Conservation (phyloP, 2,888 invertebrate genomes). For the Priocnemis perturbator region DNA sequence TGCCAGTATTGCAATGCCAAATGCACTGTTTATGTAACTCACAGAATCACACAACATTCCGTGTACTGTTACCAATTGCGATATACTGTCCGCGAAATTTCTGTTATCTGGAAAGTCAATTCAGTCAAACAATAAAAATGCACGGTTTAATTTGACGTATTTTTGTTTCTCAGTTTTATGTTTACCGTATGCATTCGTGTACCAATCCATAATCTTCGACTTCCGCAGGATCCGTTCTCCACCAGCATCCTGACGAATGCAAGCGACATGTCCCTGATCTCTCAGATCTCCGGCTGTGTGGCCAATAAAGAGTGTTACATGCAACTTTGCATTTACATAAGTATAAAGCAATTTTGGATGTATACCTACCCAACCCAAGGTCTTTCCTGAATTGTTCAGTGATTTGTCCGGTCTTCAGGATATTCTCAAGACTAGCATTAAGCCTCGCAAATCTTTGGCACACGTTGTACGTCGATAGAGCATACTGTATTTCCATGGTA, state of each 20-base stretch:
- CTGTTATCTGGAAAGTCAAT: conserved; percentile 44
- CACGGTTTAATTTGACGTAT: not conserved
- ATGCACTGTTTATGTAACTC: conserved; percentile 76
- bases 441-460: conserved; percentile 78
- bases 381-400: conserved; percentile 59
- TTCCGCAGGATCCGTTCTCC: conserved; percentile 24
- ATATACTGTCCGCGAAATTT: conserved; percentile 71
- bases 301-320: not conserved
- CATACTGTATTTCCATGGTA: conserved; percentile 79
- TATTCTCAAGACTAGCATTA: conserved; percentile 77
- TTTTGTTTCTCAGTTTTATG: not conserved
- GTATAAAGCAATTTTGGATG: too few species aligned
- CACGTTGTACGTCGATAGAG: conserved; percentile 78
- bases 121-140: not conserved
- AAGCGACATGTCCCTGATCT: conserved; percentile 40
- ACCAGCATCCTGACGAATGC: conserved; percentile 41
- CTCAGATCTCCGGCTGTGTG: conserved; percentile 41
- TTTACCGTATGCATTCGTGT: conserved; percentile 29
- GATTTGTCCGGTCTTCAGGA: conserved; percentile 57
- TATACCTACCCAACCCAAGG: conserved; percentile 38
- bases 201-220: conserved; percentile 36
- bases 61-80: conserved; percentile 77
- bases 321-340: not conserved
- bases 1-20: conserved; percentile 77
- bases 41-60: conserved; percentile 78